Evolutionary conservation across 2,797 vertebrate species (phyloP).

Genomic region (Sebastes melanostomus): DNA sequence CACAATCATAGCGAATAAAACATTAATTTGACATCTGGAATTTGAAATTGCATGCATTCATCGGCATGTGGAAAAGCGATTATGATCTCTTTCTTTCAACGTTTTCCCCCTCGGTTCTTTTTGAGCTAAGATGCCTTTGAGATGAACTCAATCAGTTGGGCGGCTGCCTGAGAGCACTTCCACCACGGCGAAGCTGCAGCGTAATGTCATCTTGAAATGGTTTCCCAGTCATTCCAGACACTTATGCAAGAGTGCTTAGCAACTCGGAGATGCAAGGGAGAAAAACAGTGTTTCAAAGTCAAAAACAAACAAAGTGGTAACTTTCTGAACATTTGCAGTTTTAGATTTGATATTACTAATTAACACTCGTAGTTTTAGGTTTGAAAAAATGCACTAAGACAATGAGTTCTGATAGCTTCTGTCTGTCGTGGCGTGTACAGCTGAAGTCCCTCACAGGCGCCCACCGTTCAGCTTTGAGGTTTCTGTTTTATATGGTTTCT

Average conservation of each 20-base stretch:
- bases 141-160: conserved; percentile 73
- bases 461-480: conserved; percentile 38
- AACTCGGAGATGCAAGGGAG: conserved; percentile 50
- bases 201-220: conserved; percentile 62
- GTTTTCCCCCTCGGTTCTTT: conserved; percentile 39
- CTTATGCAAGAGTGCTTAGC: conserved; percentile 70
- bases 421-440: conserved; percentile 35
- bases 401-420: conserved; percentile 32
- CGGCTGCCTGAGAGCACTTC: conserved; percentile 64
- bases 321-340: conserved; percentile 36
- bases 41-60: conserved; percentile 66
- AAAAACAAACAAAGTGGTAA: conserved; percentile 17
- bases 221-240: conserved; percentile 68
- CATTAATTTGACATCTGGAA: conserved; percentile 76
- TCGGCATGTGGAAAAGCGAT: conserved; percentile 72
- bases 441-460: conserved; percentile 34
- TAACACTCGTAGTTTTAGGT: conserved; percentile 30
- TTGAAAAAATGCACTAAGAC: conserved; percentile 30
- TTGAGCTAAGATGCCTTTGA: conserved; percentile 63
- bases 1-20: conserved; percentile 53
- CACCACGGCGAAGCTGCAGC: conserved; percentile 51
- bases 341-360: conserved; percentile 44
- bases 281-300: conserved; percentile 47
- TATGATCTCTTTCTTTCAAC: conserved; percentile 32
- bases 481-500: conserved; percentile 63